phyloP scores from a whole-genome alignment of 1,140 invertebrate species.

The Zaprionus africanus region DNA sequence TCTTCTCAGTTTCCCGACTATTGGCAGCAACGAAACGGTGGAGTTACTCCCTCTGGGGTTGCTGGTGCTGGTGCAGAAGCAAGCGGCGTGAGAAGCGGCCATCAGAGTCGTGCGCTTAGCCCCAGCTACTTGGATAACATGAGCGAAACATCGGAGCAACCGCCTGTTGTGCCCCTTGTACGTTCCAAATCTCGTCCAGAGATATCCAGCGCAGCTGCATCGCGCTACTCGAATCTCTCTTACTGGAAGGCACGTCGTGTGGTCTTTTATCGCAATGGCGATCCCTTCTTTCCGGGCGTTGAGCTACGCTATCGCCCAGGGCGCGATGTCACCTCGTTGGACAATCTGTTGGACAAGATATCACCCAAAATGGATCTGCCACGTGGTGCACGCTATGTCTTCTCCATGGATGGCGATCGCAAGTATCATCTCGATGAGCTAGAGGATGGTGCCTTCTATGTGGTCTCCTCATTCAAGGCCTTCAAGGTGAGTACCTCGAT shows the following conservation, averaged over 20 bases:
- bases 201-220: slow-evolving; percentile 84
- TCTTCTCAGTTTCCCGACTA: slow-evolving; percentile 61
- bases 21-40: slow-evolving; percentile 76
- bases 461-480: slow-evolving; percentile 95
- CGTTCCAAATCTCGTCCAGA: slow-evolving; percentile 83
- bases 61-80: slow-evolving; percentile 21
- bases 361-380: slow-evolving; percentile 93
- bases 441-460: slow-evolving; percentile 95
- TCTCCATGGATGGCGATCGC: slow-evolving; percentile 94
- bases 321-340: slow-evolving; percentile 93
- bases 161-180: slow-evolving; percentile 76
- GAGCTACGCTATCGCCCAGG: slow-evolving; percentile 95
- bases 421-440: slow-evolving; percentile 94
- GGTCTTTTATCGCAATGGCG: slow-evolving; percentile 96
- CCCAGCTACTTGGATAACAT: slow-evolving; percentile 81
- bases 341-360: slow-evolving; percentile 93
- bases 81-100: slow-evolving; percentile 50
- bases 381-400: slow-evolving; percentile 94
- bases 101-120: slow-evolving; percentile 69
- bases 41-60: slow-evolving; percentile 9
- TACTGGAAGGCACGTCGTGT: slow-evolving; percentile 94
- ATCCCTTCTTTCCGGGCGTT: slow-evolving; percentile 94
- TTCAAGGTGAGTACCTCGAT: slow-evolving; percentile 90
- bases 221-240: slow-evolving; percentile 91
- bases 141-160: slow-evolving; percentile 83